Base-by-base conservation (phyloP, 2,113 vertebrate species). In the Dendrocopos noguchii region DNA sequence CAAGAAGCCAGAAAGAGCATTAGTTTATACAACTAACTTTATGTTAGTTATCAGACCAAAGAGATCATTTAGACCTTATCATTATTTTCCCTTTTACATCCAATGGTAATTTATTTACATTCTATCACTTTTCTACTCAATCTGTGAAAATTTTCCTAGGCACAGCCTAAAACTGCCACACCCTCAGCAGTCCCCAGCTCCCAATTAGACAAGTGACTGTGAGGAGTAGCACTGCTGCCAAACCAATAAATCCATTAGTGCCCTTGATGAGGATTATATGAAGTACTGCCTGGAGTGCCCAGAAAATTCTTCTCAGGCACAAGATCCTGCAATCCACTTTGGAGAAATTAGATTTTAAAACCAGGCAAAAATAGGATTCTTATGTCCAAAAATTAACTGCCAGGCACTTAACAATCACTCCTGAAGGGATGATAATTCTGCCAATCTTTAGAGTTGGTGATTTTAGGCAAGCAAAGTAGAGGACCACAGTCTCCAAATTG, bases 211-310 rank as follows among this genome's bases (percentile, higher is more conserved):
- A 71, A 65, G 47, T 20, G 52, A 80, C 77, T 34, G 31, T n/a
- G 55, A 66, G 53, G 76, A 93, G 44, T 2, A 67, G 73, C 9
- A 46, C 57, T 0, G 0, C 71, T 87, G 84, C 61, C 42, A 53
- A 88, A 95, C 1, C 3, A 79, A 61, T 55, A 84, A 89, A 87
- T 46, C 81, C 75, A 70, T 64, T 31, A 91, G 55, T 67, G 87
- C 56, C 79, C 85, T 77, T 67, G 75, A 93, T 60, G 56, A 89
- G 82, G 90, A 95, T 85, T 87, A 85, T 22, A 73, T 63, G 60
- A 95, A 95, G 91, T 60, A 77, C 75, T 17, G 67, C 33, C 72
- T 83, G 60, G 72, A 95, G 76, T 47, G 52, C 34, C 42, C 68
- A 66, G 84, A 63, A 92, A 91, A 95, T 91, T 95, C 79, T 55